Percentiles rank a stretch among this genome's conserved stretches.
phyloP scores from a whole-genome alignment of 2,113 vertebrate genomes.

The Ceuthmochares aereus region DNA sequence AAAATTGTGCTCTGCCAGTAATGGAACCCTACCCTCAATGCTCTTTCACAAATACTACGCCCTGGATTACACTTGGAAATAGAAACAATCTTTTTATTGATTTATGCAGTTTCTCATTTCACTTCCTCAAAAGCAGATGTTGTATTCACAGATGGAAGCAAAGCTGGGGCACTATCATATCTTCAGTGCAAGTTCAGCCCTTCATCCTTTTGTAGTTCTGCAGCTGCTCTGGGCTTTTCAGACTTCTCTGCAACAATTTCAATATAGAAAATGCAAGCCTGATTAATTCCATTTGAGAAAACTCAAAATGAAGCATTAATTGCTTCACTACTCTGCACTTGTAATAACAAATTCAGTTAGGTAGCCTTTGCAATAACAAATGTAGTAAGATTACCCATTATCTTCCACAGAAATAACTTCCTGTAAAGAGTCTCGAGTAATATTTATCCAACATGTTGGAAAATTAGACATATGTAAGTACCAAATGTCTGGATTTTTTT shows the following conservation, averaged over 20 bases:
- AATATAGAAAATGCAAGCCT: slow-evolving; percentile 57
- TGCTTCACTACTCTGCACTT: slow-evolving; percentile 46
- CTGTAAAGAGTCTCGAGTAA: slow-evolving; percentile 32
- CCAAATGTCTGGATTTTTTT: slow-evolving; percentile 48
- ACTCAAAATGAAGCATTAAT: slow-evolving; percentile 42
- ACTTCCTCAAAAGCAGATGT: slow-evolving; percentile 63
- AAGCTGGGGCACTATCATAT: slow-evolving; percentile 14
- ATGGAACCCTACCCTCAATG: not conserved
- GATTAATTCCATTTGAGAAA: slow-evolving; percentile 61
- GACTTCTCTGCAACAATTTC: slow-evolving; percentile 38
- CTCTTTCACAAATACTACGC: slow-evolving; percentile 10
- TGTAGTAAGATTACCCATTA: slow-evolving; percentile 58
- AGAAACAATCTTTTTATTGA: slow-evolving; percentile 32
- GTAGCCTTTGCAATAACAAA: slow-evolving; percentile 57
- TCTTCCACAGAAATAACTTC: slow-evolving; percentile 55
- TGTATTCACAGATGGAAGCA: slow-evolving; percentile 56
- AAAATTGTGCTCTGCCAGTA: not conserved
- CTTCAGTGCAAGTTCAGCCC: slow-evolving; percentile 50
- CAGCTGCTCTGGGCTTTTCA: slow-evolving; percentile 63
- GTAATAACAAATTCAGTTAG: slow-evolving; percentile 55
- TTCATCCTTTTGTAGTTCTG: slow-evolving; percentile 45
- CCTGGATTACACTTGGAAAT: slow-evolving; percentile 26
- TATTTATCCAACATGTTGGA: slow-evolving; percentile 60
- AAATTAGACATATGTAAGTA: slow-evolving; percentile 56
- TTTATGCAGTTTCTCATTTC: slow-evolving; percentile 50